Base-by-base conservation (phyloP, 2,888 invertebrate genomes). In the Ectemnius lituratus region DNA sequence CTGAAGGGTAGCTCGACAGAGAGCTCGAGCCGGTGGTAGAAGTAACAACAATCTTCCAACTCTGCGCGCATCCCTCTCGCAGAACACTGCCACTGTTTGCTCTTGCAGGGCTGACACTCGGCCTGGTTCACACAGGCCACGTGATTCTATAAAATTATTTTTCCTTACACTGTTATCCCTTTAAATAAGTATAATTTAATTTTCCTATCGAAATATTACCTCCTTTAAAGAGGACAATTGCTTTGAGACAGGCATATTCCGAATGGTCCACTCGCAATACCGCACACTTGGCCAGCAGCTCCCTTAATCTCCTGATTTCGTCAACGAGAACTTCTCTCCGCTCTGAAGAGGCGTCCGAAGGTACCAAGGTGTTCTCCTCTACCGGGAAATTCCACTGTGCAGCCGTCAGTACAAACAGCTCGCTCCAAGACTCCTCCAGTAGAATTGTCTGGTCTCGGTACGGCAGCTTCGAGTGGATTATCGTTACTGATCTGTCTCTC, bases 201-300 rank as follows among this genome's bases (percentile, higher is more conserved):
- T 23, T n/a, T n/a, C 4, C 27, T 37, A 16, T 16, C 14, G 16
- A 47, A 63, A 13, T 11, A 37, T 14, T 91, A 96, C 97, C 96
- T 91, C 95, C 93, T 90, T 96, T 96, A 90, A 97, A 97, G 4
- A 97, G 92, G 4, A 96, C 94, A 11, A 96, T 92, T 0, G 96
- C 95, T 88, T 97, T 97, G n/a, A 97, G 91, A 89, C 95, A 97
- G 52, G 97, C 96, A 86, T 94, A 96, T 88, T 97, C 97, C 0
- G 95, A 95, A 88, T 95, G 95, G 89, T 97, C 97, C 18, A 97
- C 93, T 78, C 94, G 92, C 67, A 95, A 91, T 8, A 93, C 91
- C 6, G 93, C 92, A 84, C 96, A 94, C 83, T 94, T 93, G 45
- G 93, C 92, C 66, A 96, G 91, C 0, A 96, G 91, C 81, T 94